Base-by-base conservation (phyloP, 1,140 invertebrate species). In the Monochamus saltuarius region DNA sequence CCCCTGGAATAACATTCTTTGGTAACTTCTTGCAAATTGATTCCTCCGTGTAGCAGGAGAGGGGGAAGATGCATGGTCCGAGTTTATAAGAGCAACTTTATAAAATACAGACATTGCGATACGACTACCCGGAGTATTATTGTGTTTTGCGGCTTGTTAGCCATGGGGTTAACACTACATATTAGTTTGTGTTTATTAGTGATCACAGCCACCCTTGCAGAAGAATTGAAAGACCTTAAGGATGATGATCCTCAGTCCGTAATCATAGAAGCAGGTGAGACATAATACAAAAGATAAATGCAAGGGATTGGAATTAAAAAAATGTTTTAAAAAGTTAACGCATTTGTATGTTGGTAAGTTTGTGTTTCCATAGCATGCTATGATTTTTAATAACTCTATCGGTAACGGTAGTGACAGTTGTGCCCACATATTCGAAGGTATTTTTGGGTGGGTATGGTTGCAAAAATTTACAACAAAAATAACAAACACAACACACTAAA, bases 51-150 rank as follows among this genome's bases (percentile, higher is more conserved):
- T 47, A 42, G 47, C 46, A 39, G 66, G 65, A 64, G 67, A 65
- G 68, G 66, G 68, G 56, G 59, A 58, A 67, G 42, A 38, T 55
- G 56, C 57, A 56, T 52, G 50, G 39, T 59, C 59, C 54, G 37
- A 59, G 64, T 68, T 71, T 73, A 70, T 72, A 73, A 71, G 65
- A 73, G 64, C 66, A 68, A 70, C 68, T 72, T 72, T 65, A 56
- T 55, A 72, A 64, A 61, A 62, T 65, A 59, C 59, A 62, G 61
- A 70, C 71, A 70, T 66, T 69, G 65, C 54, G 52, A 51, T 57
- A 52, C 61, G 36, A 55, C 34, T 29, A 29, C 22, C 22, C 22
- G 22, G 55, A 52, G 51, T n/a, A 58, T 40, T 56, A 35, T 55
- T 56, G 60, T 62, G 53, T 40, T 56, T 54, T 57, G 53, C 53